Evolutionary conservation across 2,797 vertebrate genomes (phyloP), one percentile per base, ranked within the genome.

Genomic region (Takifugu ocellatus): DNA sequence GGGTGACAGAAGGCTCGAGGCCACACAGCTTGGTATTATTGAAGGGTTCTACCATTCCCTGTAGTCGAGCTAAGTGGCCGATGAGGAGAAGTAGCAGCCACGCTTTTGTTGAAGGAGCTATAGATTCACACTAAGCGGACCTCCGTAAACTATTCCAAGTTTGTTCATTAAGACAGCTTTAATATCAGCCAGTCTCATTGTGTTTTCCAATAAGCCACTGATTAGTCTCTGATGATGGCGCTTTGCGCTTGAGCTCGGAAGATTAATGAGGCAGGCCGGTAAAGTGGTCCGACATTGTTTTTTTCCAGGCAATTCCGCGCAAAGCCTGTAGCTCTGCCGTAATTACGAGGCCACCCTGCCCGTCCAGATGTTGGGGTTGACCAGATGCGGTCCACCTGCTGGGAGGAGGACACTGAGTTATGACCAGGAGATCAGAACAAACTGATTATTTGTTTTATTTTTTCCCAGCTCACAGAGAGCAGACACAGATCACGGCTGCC

Each of bases 401-500:
- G 71, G 58, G 66, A 74, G 49, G 45, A 62, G 54, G 72, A 83
- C 72, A 54, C 51, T 68, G 74, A 82, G 64, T 77, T 69, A 78
- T 68, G 72, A 57, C 70, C 56, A 68, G 33, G 36, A 44, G 61
- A 76, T 73, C 62, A 61, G 62, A 54, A 7, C 42, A 21, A 61
- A 65, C 21, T 77, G 21, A 21, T 21, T 21, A 21, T 21, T 21
- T 21, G 21, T 21, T 21, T 21, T 70, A 68, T 53, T 67, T 63
- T 43, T 68, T 52, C 17, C 44, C 44, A n/a, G 17, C 44, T 11
- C 5, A 25, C n/a, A 59, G 60, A 66, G 47, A 56, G 49, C 46
- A 72, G 59, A 75, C 53, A 33, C 54, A 56, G 36, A 88, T 90
- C 87, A 85, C 81, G 62, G 74, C 89, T 85, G 80, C 79, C 92